These are phyloP conservation scores for Balanococcus diminutus DNA, from an alignment of 2,888 invertebrate genomes.

Conservation along the genomic window DNA sequence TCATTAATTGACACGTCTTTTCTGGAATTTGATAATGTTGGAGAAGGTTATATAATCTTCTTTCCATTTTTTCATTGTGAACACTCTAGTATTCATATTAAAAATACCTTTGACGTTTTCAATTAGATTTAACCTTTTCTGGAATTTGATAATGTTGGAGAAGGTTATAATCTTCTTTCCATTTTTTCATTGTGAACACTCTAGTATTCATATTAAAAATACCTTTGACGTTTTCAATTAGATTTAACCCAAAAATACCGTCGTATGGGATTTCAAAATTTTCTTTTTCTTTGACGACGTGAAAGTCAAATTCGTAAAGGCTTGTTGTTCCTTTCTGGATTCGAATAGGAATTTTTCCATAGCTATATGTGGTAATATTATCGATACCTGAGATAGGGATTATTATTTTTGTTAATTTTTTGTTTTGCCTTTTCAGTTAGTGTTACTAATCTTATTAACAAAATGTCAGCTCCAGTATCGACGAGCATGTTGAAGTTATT, in stretches of 20 bases:
- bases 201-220: no score
- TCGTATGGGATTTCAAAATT: not conserved
- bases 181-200: no score
- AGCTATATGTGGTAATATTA: not conserved
- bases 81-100: no score
- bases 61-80: no score
- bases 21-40: not conserved
- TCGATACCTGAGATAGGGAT: not conserved
- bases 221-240: no score
- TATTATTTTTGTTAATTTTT: not conserved
- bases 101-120: no score
- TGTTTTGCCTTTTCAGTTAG: not conserved
- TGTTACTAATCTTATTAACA: not conserved
- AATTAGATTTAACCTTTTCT: not conserved
- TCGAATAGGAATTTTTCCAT: not conserved
- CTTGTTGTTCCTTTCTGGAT: not conserved
- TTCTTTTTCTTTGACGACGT: not conserved
- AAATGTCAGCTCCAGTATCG: not conserved
- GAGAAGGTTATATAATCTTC: not conserved
- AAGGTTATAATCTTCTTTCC: not conserved
- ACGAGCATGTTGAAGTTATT: not conserved
- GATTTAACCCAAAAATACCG: not conserved
- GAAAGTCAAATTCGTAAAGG: not conserved
- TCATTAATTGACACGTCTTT: not conserved
- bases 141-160: not conserved